Conservation (phyloP, 2,113 vertebrate genomes). For the Stegastes partitus region DNA sequence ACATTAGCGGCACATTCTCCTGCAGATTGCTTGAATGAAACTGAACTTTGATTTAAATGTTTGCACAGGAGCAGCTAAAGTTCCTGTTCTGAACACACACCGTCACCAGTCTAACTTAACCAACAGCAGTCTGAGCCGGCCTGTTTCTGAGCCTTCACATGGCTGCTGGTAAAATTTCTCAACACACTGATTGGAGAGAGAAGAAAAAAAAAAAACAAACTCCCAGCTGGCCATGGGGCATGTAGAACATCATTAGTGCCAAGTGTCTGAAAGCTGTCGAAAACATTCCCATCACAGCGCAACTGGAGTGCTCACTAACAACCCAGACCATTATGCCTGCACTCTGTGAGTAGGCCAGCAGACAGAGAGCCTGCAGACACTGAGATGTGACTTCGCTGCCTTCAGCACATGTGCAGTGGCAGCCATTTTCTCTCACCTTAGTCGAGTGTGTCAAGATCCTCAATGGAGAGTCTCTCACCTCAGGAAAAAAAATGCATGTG, state of each 20-base stretch:
- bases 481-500: conserved; percentile 20
- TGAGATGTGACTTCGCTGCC: conserved; percentile 35
- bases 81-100: background rate
- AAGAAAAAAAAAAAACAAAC: conserved; percentile 5
- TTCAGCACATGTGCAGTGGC: conserved; percentile 37
- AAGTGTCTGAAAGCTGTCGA: conserved; percentile 80
- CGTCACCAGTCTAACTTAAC: conserved; percentile 6
- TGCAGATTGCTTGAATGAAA: too few relatives aligned
- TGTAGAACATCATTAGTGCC: conserved; percentile 76
- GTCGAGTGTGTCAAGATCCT: conserved; percentile 24
- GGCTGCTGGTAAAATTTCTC: conserved; percentile 59
- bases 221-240: conserved; percentile 64
- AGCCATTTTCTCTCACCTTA: conserved; percentile 54
- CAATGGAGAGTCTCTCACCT: conserved; percentile 23
- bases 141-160: conserved; percentile 36
- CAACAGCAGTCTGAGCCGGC: conserved; percentile 40
- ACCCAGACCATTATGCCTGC: conserved; percentile 64
- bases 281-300: conserved; percentile 71
- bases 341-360: conserved; percentile 38
- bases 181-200: conserved; percentile 45
- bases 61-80: background rate
- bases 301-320: conserved; percentile 75
- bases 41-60: too few relatives aligned
- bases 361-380: conserved; percentile 53
- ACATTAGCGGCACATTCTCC: too few relatives aligned